Evolutionary conservation across 2,797 vertebrate genomes (phyloP).

Genomic region (Sebastes trivittatus): DNA sequence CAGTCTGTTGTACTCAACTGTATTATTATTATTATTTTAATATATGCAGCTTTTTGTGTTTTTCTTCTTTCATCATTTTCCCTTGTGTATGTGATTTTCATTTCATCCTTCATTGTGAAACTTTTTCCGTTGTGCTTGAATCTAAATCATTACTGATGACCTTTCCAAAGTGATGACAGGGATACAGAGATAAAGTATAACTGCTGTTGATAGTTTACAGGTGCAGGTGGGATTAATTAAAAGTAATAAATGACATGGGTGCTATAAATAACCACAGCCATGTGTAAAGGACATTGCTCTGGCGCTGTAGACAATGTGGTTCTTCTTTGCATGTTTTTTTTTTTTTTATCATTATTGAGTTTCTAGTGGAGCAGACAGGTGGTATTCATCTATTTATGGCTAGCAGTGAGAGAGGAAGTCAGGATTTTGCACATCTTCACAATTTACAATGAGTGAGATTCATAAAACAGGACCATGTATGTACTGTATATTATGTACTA

Average conservation of each 20-base stretch:
- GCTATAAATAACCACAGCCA: constrained; percentile 25
- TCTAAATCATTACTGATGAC: constrained; percentile 6
- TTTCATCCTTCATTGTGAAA: background rate
- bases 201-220: constrained; percentile 26
- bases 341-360: background rate
- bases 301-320: background rate
- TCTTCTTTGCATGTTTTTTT: constrained; percentile 5
- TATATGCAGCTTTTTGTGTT: background rate
- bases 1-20: background rate
- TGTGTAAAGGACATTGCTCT: background rate
- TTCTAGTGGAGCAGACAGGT: background rate
- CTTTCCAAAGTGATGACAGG: background rate
- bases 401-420: background rate
- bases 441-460: background rate
- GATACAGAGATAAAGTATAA: constrained; percentile 9
- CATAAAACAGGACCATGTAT: background rate
- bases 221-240: constrained; percentile 30
- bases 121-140: background rate
- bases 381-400: background rate
- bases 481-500: background rate
- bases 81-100: background rate
- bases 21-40: background rate
- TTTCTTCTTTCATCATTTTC: background rate
- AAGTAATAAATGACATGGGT: background rate
- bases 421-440: background rate